Evolutionary conservation across 2,888 invertebrate species (phyloP), one percentile per base, ranked within the genome.

Genomic region (Eudemis profundana): DNA sequence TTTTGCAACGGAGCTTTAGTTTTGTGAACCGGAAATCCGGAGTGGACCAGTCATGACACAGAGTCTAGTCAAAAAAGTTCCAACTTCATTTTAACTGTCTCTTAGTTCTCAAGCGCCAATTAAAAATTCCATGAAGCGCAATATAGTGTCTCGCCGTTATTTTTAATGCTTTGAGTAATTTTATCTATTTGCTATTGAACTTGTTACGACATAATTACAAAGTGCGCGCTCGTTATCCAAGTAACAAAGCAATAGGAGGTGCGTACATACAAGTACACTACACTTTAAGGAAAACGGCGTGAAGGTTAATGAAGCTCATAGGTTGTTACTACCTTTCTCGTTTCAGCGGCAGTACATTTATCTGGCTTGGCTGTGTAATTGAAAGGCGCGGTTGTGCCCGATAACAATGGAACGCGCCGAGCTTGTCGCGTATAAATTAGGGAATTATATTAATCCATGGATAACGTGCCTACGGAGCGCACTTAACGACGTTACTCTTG

Each of bases 381-480:
- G 84, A 85, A 84, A 82, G 81, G 77, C 82, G 85, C 78, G 83
- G 85, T 83, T 84, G 78, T 73, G 78, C 75, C 81, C 84, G 82
- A 85, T 83, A 86, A 85, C 83, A 83, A 78, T 77, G 70, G 76
- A 69, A 72, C 72, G 65, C 68, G 70, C 73, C 72, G 74, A 72
- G 79, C 78, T 81, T 74, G 74, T 76, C 80, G 84, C 79, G 79
- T 86, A 87, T 89, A 88, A 89, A 89, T 89, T 87, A 86, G 79
- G 79, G 87, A 84, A 87, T 89, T 88, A 87, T 86, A 87, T 87
- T 89, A 89, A 88, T 86, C 83, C 83, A 81, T 74, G 78, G 82
- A 81, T 84, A 83, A 82, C 74, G 74, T 76, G 72, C 73, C 71
- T 72, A 72, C 75, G 69, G 70, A 59, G 50, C 67, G 29, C 65